phyloP scores from a whole-genome alignment of 2,113 vertebrate species.

The Dryoscopus gambensis region DNA sequence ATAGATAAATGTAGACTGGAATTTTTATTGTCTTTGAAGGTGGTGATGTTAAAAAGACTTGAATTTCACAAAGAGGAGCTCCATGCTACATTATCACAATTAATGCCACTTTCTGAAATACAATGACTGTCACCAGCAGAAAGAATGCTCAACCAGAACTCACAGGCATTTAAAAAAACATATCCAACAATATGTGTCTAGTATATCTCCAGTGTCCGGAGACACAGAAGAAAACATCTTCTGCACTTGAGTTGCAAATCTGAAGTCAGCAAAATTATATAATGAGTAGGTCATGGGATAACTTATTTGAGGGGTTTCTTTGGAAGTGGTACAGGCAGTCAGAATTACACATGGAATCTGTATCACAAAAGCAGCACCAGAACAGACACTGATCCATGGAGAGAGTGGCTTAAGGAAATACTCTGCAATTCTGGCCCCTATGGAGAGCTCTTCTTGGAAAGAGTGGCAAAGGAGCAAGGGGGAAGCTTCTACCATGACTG shows the following conservation, averaged over 20 bases:
- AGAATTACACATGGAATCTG: background rate
- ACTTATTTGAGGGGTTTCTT: background rate
- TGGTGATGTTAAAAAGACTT: constrained; percentile 63
- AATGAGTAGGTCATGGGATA: background rate
- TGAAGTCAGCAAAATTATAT: background rate
- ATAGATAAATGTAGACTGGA: constrained; percentile 73
- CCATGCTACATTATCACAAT: constrained; percentile 68
- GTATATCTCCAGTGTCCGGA: background rate
- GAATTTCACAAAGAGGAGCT: constrained; percentile 69
- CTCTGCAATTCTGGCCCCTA: background rate
- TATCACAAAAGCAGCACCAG: background rate
- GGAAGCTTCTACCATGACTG: background rate
- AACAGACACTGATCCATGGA: background rate
- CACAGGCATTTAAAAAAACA: background rate
- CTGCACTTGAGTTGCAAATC: background rate
- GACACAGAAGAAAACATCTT: background rate
- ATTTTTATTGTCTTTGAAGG: constrained; percentile 81
- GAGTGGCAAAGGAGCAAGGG: background rate
- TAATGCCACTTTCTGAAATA: constrained; percentile 72
- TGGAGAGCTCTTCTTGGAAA: background rate
- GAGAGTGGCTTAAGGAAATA: background rate
- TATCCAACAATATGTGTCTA: background rate
- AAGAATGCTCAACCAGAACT: background rate
- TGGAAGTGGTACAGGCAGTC: background rate
- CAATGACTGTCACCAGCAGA: background rate